Percentiles rank a stretch among this genome's conserved stretches.
phyloP scores from a whole-genome alignment of 2,888 invertebrate species.

The Vesta saturnalis region DNA sequence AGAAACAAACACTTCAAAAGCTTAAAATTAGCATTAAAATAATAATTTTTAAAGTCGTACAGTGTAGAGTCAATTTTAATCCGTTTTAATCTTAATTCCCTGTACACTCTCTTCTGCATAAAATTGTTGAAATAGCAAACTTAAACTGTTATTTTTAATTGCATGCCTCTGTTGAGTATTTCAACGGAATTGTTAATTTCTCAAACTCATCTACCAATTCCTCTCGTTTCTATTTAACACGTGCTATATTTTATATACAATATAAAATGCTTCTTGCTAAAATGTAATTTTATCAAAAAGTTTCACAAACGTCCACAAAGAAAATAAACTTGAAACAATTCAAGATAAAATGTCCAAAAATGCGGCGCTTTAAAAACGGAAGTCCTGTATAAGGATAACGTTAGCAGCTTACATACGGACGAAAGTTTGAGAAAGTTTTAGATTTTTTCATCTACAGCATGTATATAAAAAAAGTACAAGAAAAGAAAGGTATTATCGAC shows the following conservation, averaged over 20 bases:
- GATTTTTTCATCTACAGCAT: background rate
- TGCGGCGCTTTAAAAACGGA: slow-evolving; percentile 22
- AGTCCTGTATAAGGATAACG: slow-evolving; percentile 22
- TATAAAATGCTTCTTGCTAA: too few relatives aligned
- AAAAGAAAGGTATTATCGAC: slow-evolving; percentile 26
- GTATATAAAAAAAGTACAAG: background rate
- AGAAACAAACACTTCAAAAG: too few relatives aligned
- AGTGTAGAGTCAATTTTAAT: slow-evolving; percentile 12
- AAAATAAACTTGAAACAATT: slow-evolving; percentile 25
- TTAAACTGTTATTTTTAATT: slow-evolving; percentile 17
- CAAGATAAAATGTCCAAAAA: slow-evolving; percentile 22
- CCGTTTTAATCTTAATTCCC: slow-evolving; percentile 19
- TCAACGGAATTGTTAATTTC: background rate
- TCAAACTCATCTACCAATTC: slow-evolving; percentile 1
- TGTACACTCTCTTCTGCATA: background rate
- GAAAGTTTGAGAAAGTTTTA: background rate
- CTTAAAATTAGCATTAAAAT: slow-evolving; percentile 10
- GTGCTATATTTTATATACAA: too few relatives aligned
- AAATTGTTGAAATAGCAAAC: slow-evolving; percentile 5
- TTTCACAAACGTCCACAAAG: slow-evolving; percentile 4
- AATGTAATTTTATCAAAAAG: background rate
- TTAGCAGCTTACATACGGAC: slow-evolving; percentile 6
- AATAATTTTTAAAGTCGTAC: slow-evolving; percentile 13
- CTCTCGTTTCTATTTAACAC: background rate
- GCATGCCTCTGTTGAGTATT: slow-evolving; percentile 1